Conservation (phyloP, 2,113 vertebrate species). For the Microtus ochrogaster region DNA sequence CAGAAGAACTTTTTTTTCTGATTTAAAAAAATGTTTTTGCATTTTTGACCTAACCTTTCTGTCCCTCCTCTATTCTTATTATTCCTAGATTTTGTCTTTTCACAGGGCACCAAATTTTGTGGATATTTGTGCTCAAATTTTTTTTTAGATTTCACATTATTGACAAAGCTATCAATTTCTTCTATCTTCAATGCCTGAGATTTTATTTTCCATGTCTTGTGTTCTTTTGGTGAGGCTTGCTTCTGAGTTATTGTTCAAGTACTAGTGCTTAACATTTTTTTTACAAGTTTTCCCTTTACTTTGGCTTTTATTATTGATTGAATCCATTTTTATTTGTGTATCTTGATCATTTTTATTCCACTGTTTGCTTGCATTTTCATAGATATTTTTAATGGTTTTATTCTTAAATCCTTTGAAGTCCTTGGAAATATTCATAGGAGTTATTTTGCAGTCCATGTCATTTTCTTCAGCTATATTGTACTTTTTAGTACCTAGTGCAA, state of each 20-base stretch:
- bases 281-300: background rate
- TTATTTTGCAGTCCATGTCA: background rate
- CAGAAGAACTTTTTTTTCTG: too few species aligned
- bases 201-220: background rate
- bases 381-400: background rate
- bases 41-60: too few species aligned
- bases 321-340: background rate
- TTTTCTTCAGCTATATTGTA: background rate
- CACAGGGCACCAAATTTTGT: too few species aligned
- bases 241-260: background rate
- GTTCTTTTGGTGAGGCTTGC: background rate
- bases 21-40: too few species aligned
- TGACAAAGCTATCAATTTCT: background rate
- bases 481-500: background rate
- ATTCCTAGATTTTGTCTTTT: too few species aligned
- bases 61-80: too few species aligned
- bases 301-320: too few species aligned
- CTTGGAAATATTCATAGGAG: background rate
- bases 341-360: background rate
- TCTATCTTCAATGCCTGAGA: background rate
- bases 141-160: background rate
- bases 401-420: background rate
- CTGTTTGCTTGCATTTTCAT: background rate
- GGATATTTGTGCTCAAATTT: background rate
- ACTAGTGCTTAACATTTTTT: background rate